Evolutionary conservation across 2,113 vertebrate species (phyloP).

Genomic region (Petaurus breviceps): DNA sequence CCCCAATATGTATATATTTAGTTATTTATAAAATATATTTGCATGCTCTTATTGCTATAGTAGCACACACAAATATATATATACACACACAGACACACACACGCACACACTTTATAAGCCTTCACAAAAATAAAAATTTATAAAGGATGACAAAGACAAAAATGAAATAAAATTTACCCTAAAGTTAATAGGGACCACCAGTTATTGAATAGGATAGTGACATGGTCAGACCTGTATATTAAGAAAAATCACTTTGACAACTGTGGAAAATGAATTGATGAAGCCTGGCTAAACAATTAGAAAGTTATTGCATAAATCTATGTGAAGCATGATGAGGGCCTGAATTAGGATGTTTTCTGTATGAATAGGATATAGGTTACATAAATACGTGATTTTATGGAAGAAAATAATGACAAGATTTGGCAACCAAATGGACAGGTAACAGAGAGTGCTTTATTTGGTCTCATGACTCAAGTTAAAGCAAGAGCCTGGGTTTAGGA

Average conservation of each 20-base stretch:
- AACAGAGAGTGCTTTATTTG: not conserved
- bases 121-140: not conserved
- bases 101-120: too few species aligned
- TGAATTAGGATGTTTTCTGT: not conserved
- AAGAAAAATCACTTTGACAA: not conserved
- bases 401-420: not conserved
- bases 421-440: not conserved
- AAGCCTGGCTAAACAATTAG: not conserved
- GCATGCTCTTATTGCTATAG: too few species aligned
- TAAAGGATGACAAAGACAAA: not conserved
- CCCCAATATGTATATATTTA: not conserved
- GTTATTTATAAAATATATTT: not conserved
- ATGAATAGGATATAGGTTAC: not conserved
- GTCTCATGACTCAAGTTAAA: not conserved
- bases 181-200: not conserved
- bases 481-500: not conserved
- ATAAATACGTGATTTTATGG: not conserved
- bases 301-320: not conserved
- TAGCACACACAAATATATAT: too few species aligned
- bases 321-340: not conserved
- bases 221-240: not conserved
- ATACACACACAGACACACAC: too few species aligned
- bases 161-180: not conserved
- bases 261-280: not conserved
- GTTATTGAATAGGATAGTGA: not conserved